Evolutionary conservation across 2,113 vertebrate species (phyloP), one percentile per base, ranked within the genome.

Genomic region (Anarrhichthys ocellatus): DNA sequence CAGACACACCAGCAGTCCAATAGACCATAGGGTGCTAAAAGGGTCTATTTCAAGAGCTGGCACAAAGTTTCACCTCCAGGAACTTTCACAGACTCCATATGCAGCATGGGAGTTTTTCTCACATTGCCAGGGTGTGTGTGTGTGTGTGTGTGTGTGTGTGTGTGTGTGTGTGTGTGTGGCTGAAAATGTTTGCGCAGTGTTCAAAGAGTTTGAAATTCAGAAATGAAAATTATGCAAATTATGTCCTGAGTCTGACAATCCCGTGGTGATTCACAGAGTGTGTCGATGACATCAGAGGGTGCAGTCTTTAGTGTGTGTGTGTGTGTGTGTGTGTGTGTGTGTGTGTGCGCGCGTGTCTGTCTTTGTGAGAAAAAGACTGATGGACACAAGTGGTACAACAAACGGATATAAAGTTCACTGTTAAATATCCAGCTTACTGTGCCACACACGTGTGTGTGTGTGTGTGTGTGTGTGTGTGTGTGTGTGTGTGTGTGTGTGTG

Each of bases 21-120:
- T 78, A 84, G 86, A 88, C 88, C 88, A 71, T 27, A 18, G 88
- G 93, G 92, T 88, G 93, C 90, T 93, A 92, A 94, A 93, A 93
- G 89, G 90, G 82, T 91, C 78, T 89, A 87, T 89, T 91, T 92
- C 81, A 64, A 87, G 86, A 85, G 42, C 87, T 83, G 84, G 77
- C 76, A 70, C 54, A 86, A 90, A 90, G 85, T 84, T 87, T 87
- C 85, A 88, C 88, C 91, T 83, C 70, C 54, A 44, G 87, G 84
- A 91, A 87, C 79, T 76, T 78, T 69, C 58, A 61, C 82, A 79
- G 40, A 76, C 65, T 86, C 61, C 50, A 75, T 50, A 76, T 83
- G 56, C 71, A 58, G 77, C 67, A 24, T 46, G 76, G 65, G 27
- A 59, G 74, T 79, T 87, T 66, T 80, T 38, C 4, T 46, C 76